These are phyloP conservation scores for Sycophila sp. DNA, from an alignment of 1,140 invertebrate species.

Conservation along the genomic window DNA sequence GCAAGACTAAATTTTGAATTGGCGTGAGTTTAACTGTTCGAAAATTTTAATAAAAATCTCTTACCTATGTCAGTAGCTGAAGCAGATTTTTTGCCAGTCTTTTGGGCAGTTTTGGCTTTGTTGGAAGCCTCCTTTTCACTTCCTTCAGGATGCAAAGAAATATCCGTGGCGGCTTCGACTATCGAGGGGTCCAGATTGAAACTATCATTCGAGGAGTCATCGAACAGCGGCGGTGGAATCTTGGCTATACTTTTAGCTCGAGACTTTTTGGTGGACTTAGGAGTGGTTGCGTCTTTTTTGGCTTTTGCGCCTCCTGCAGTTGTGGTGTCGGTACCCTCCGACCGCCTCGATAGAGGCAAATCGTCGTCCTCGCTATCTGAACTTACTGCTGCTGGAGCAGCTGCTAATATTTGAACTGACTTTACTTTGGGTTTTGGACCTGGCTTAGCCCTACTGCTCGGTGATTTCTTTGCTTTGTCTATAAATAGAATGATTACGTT, in stretches of 20 bases:
- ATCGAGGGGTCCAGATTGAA: slow-evolving; percentile 56
- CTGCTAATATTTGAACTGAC: too few relatives aligned
- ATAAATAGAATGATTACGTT: too few relatives aligned
- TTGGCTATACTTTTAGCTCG: background rate
- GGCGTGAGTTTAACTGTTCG: too few relatives aligned
- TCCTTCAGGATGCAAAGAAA: slow-evolving; percentile 52
- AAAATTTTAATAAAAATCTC: too few relatives aligned
- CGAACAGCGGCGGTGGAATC: slow-evolving; percentile 46
- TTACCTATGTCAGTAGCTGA: slow-evolving; percentile 19
- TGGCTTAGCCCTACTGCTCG: too few relatives aligned
- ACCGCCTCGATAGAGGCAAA: slow-evolving; percentile 10
- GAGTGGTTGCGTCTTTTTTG: slow-evolving; percentile 21
- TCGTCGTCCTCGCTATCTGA: slow-evolving; percentile 25
- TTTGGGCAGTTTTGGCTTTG: slow-evolving; percentile 9
- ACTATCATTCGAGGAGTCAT: slow-evolving; percentile 61
- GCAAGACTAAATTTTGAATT: too few relatives aligned
- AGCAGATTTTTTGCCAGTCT: background rate
- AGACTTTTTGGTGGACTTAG: background rate
- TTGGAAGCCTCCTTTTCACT: slow-evolving; percentile 17
- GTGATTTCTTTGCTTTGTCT: too few relatives aligned
- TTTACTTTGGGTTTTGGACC: background rate
- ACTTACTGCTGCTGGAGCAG: too few relatives aligned
- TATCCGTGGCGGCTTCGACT: slow-evolving; percentile 52
- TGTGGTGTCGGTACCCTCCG: background rate
- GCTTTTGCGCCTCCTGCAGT: background rate